A percentile compares a stretch with the other conserved stretches of the same genome.
phyloP scores from a whole-genome alignment of 1,140 invertebrate species.

The Cydia pomonella region DNA sequence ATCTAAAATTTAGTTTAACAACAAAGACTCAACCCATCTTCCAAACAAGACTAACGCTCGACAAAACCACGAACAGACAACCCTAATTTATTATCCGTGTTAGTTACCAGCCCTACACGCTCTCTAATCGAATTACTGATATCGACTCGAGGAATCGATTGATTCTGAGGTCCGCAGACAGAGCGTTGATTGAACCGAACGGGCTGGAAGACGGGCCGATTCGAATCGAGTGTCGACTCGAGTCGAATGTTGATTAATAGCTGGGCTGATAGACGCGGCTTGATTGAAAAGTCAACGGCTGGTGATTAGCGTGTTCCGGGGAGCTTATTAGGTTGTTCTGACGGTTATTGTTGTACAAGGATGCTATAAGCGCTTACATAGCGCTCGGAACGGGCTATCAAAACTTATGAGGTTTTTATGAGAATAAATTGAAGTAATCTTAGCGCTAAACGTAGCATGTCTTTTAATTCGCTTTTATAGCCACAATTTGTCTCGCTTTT shows the following conservation, averaged over 20 bases:
- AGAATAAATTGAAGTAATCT: constrained; percentile 9
- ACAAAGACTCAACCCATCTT: background rate
- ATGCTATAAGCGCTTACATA: background rate
- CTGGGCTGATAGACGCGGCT: constrained; percentile 10
- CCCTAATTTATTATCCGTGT: constrained; percentile 31
- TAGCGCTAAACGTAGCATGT: constrained; percentile 5
- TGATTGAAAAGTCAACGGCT: constrained; percentile 29
- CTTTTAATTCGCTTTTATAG: constrained; percentile 20
- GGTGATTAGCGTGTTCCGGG: constrained; percentile 21
- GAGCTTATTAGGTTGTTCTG: constrained; percentile 19
- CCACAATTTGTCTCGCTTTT: constrained; percentile 14
- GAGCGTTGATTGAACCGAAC: constrained; percentile 30
- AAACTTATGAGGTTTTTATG: background rate
- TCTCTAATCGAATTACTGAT: constrained; percentile 30
- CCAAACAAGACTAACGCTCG: constrained; percentile 19
- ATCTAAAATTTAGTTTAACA: background rate
- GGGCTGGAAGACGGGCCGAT: constrained; percentile 22
- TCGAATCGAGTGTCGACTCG: constrained; percentile 27
- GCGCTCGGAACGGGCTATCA: constrained; percentile 2
- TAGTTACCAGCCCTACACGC: constrained; percentile 26
- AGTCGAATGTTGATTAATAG: constrained; percentile 31
- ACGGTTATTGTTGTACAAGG: constrained; percentile 17
- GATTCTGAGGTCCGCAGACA: constrained; percentile 18
- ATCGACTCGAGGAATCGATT: constrained; percentile 30
- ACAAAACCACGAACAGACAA: constrained; percentile 25